Evolutionary conservation across 1,140 invertebrate species (phyloP).

Genomic region (Oryzaephilus surinamensis): DNA sequence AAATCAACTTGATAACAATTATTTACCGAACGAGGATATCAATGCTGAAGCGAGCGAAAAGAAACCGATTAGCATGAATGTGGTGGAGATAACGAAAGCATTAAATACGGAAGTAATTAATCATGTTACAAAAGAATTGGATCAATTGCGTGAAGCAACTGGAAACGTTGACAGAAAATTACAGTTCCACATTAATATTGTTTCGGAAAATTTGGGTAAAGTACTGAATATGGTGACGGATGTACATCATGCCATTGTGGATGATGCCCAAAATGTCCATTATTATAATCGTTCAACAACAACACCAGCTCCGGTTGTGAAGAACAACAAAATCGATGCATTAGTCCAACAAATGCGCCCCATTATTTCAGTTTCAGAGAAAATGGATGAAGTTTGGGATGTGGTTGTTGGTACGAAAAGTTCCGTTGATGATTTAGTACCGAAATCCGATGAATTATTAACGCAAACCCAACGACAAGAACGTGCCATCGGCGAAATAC

Average conservation of each 20-base stretch:
- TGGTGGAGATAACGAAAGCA: conserved; percentile 66
- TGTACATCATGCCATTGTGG: conserved; percentile 68
- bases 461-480: conserved; percentile 79
- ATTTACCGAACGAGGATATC: conserved; percentile 65
- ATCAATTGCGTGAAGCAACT: conserved; percentile 61
- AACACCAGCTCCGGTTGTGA: conserved; percentile 42
- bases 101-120: conserved; percentile 65
- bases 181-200: conserved; percentile 73
- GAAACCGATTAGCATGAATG: conserved; percentile 68
- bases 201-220: conserved; percentile 67
- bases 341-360: conserved; percentile 68
- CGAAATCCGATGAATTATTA: conserved; percentile 73
- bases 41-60: conserved; percentile 77
- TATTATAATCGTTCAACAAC: conserved; percentile 32
- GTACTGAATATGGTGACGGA: conserved; percentile 66
- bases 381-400: conserved; percentile 84
- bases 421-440: conserved; percentile 70
- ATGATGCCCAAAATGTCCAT: conserved; percentile 37
- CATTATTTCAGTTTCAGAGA: conserved; percentile 72
- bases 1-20: conserved; percentile 71
- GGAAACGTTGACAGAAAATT: conserved; percentile 68
- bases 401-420: conserved; percentile 78
- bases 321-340: conserved; percentile 64
- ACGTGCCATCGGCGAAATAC: conserved; percentile 75
- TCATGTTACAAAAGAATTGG: conserved; percentile 63